phyloP scores from a whole-genome alignment of 2,797 vertebrate genomes.

The Lutjanus argentimaculatus region DNA sequence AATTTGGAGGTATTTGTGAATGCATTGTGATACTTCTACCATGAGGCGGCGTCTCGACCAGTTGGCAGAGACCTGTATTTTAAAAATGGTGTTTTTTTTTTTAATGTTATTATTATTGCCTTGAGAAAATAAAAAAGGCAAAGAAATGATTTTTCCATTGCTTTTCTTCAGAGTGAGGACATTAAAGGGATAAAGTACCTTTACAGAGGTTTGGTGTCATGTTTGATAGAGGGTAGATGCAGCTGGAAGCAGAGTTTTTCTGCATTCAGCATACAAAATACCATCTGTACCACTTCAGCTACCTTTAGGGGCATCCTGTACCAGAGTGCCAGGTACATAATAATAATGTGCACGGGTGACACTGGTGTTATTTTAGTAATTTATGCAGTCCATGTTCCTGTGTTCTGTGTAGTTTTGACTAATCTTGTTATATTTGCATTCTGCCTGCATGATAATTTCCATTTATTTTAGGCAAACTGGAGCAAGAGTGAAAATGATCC shows the following conservation, averaged over 20 bases:
- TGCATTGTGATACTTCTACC: no score
- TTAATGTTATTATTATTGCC: no score
- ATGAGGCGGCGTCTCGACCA: no score
- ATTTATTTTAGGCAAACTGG: slow-evolving; percentile 20
- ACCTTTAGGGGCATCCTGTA: slow-evolving; percentile 28
- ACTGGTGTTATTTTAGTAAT: slow-evolving; percentile 15
- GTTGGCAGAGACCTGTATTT: no score
- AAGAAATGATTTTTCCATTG: no score
- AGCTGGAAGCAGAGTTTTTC: slow-evolving; percentile 47
- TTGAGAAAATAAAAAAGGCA: no score
- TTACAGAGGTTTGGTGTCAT: slow-evolving; percentile 6
- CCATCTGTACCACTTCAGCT: slow-evolving; percentile 36
- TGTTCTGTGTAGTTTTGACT: background rate
- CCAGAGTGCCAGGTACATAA: slow-evolving; percentile 20
- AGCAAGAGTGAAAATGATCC: background rate
- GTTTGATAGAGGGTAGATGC: slow-evolving; percentile 52
- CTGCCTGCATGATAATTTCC: background rate
- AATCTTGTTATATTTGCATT: slow-evolving; percentile 19
- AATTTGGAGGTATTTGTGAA: no score
- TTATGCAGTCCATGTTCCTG: slow-evolving; percentile 12
- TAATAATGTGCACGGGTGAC: slow-evolving; percentile 17
- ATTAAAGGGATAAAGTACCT: background rate
- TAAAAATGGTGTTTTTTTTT: no score
- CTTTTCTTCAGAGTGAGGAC: no score
- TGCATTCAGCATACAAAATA: slow-evolving; percentile 59